phyloP scores from a whole-genome alignment of 1,140 invertebrate genomes.

The Aphaenogaster ashmeadi region DNA sequence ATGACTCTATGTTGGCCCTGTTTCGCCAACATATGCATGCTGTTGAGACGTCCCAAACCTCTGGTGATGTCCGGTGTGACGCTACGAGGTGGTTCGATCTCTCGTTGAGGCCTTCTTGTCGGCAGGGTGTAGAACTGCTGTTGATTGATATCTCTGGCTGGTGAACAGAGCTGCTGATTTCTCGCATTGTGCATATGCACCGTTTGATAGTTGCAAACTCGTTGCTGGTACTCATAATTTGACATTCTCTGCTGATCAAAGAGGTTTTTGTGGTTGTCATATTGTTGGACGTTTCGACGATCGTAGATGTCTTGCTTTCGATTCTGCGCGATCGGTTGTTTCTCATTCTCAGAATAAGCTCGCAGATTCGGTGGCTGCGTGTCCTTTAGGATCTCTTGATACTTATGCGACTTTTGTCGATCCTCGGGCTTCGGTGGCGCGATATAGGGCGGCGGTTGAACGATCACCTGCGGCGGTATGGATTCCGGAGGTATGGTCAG shows the following conservation, averaged over 20 bases:
- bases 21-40: conserved; percentile 82
- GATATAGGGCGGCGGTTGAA: conserved; percentile 79
- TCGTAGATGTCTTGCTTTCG: conserved; percentile 52
- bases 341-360: conserved; percentile 49
- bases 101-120: conserved; percentile 81
- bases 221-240: conserved; percentile 73
- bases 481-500: conserved; percentile 80
- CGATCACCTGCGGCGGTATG: conserved; percentile 74
- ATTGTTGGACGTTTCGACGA: conserved; percentile 34
- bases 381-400: conserved; percentile 71
- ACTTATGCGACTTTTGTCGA: conserved; percentile 70
- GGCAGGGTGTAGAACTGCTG: conserved; percentile 85
- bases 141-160: conserved; percentile 63
- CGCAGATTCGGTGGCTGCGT: conserved; percentile 46
- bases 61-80: conserved; percentile 88
- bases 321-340: conserved; percentile 43
- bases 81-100: conserved; percentile 86
- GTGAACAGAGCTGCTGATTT: conserved; percentile 74
- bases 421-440: conserved; percentile 74
- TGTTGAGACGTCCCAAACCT: conserved; percentile 82
- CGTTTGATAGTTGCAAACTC: conserved; percentile 66
- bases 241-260: conserved; percentile 44
- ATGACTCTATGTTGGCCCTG: conserved; percentile 76
- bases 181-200: conserved; percentile 73
- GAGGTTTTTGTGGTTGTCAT: conserved; percentile 43